Conservation (phyloP, 2,888 invertebrate genomes). For the Caenorhabditis angaria region DNA sequence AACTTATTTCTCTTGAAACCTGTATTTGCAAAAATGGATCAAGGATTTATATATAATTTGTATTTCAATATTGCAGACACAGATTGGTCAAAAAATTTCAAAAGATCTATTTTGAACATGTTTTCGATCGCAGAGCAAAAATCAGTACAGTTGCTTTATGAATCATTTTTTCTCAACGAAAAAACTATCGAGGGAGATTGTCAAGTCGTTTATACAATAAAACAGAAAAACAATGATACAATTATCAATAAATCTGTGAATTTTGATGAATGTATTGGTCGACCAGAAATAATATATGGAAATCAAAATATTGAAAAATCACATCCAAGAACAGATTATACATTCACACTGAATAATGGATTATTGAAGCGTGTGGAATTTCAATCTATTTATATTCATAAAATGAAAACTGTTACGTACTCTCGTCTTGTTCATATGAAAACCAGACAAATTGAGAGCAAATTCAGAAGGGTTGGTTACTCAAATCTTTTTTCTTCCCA, state of each 20-base stretch:
- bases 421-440: conserved; percentile 34
- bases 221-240: conserved; percentile 32
- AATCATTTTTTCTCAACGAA: conserved; percentile 19
- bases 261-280: conserved; percentile 73
- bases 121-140: neutral
- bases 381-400: conserved; percentile 42
- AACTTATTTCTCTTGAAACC: neutral
- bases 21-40: neutral
- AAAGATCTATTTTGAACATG: neutral
- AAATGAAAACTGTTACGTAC: conserved; percentile 38
- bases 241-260: conserved; percentile 69
- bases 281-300: conserved; percentile 58
- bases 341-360: conserved; percentile 44
- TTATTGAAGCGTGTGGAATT: conserved; percentile 34
- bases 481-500: neutral
- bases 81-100: neutral
- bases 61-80: neutral
- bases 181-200: conserved; percentile 69
- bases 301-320: conserved; percentile 35
- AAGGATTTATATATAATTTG: neutral
- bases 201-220: conserved; percentile 50
- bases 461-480: conserved; percentile 29
- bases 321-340: conserved; percentile 44
- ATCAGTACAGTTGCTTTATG: neutral
- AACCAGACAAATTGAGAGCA: conserved; percentile 24